A percentile compares a stretch with the other conserved stretches of the same genome.
Evolutionary conservation across 2,797 vertebrate genomes (phyloP).

Genomic region (Hoplostethus atlanticus): DNA sequence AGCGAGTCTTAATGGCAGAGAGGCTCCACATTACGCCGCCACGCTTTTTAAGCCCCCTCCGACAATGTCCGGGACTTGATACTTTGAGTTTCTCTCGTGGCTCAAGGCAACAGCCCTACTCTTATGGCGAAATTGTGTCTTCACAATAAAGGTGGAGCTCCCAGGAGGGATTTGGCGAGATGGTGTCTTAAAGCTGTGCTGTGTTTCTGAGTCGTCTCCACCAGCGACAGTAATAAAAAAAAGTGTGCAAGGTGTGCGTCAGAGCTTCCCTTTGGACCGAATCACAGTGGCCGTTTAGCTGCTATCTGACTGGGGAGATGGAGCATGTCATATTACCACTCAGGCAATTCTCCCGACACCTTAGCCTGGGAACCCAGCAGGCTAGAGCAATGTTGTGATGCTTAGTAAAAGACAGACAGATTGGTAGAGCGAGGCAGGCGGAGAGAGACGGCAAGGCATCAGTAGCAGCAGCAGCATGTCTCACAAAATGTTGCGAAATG

Average conservation of each 20-base stretch:
- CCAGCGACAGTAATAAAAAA: constrained; percentile 9
- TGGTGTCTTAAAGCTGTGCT: constrained; percentile 11
- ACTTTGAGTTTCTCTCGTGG: constrained; percentile 38
- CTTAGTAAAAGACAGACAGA: constrained; percentile 9
- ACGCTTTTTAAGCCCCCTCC: constrained; percentile 18
- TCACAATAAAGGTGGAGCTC: constrained; percentile 23
- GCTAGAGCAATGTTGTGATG: not conserved
- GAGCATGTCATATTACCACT: constrained; percentile 31
- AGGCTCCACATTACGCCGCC: constrained; percentile 6
- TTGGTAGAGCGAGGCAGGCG: constrained; percentile 10
- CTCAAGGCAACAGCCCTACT: constrained; percentile 24
- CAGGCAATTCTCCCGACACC: constrained; percentile 28
- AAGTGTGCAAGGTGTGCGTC: not conserved
- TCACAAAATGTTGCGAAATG: constrained; percentile 12
- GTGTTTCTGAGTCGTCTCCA: not conserved
- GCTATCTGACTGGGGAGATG: constrained; percentile 18
- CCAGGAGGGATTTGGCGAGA: constrained; percentile 26
- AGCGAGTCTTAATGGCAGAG: not conserved
- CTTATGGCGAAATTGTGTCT: constrained; percentile 11
- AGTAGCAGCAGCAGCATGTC: constrained; percentile 1
- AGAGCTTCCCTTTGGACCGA: constrained; percentile 8
- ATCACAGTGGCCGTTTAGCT: constrained; percentile 26
- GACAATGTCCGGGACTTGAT: constrained; percentile 22
- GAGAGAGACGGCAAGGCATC: constrained; percentile 1
- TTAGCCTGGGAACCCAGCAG: constrained; percentile 1